Evolutionary conservation across 37 sponge, comb jelly and placozoan genomes (phyloP), one percentile per base, ranked within the genome.

Genomic region (Halichondria panicea): DNA sequence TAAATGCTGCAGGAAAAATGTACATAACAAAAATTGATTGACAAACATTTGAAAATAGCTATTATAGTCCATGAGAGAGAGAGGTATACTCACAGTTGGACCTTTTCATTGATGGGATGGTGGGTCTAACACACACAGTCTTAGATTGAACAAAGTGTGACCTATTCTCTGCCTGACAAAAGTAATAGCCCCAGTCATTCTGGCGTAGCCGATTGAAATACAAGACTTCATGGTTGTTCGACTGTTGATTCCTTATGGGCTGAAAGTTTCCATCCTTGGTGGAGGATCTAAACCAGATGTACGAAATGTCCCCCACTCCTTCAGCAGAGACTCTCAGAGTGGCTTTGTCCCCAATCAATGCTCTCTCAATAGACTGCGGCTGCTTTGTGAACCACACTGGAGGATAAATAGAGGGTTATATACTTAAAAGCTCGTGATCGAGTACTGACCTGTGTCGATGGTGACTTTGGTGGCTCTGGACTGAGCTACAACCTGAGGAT

Each of bases 361-460:
- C 74, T 46, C 38, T 55, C 41, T 50, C 32, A 21, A 81, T 6
- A 34, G 41, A 13, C 2, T 11, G 31, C 2, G 73, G 82, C 56
- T 81, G 66, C 67, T 44, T 31, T 0, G 43, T 45, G 32, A 81
- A 45, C 74, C 82, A 73, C 3, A 81, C 82, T 81, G 56, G n/a
- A 15, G 66, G 21, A 40, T n/a, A 39, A 7, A 67, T 27, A 67
- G n/a, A 43, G 25, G 43, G n/a, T 34, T 19, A 41, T 7, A 28
- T 4, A 13, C 4, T 30, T 19, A 11, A 3, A 63, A 4, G 64
- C 19, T 35, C 30, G 18, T 35, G 64, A 35, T 30, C 24, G 4
- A 5, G 31, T 7, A 35, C 56, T 55, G 25, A 55, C 56, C 56
- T 6, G 56, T 55, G 9, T 55, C 25, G 22, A 55, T 25, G 25